These are phyloP conservation scores for Camponotus fellah DNA, from an alignment of 2,888 invertebrate species.

Conservation along the genomic window DNA sequence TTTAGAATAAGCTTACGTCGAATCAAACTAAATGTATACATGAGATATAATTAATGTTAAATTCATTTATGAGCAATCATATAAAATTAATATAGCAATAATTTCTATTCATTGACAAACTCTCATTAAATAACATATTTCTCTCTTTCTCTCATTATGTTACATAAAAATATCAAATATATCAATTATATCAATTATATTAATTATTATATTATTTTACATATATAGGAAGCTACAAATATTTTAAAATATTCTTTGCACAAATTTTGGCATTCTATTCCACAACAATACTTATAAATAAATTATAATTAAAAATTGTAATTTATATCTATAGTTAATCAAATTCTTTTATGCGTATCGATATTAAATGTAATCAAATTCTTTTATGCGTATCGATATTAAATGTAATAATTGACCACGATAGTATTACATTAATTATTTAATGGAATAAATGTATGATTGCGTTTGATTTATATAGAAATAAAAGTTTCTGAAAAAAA, in stretches of 20 bases:
- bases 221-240: background rate
- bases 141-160: background rate
- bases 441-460: background rate
- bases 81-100: too few species aligned
- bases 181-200: background rate
- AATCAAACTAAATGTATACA: too few species aligned
- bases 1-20: too few species aligned
- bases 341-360: background rate
- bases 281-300: background rate
- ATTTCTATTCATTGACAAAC: background rate
- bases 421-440: background rate
- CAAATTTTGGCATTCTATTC: background rate
- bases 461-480: background rate
- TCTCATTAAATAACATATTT: background rate
- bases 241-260: slow-evolving; percentile 1
- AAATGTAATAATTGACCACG: background rate
- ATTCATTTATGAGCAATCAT: too few species aligned
- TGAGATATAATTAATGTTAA: too few species aligned
- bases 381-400: background rate
- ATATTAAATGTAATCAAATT: background rate
- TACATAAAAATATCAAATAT: background rate
- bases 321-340: background rate
- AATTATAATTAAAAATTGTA: background rate
- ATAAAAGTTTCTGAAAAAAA: background rate
- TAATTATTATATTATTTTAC: background rate